Evolutionary conservation across 64 coral and sea anemone species (phyloP).

Genomic region (Orbicella faveolata): DNA sequence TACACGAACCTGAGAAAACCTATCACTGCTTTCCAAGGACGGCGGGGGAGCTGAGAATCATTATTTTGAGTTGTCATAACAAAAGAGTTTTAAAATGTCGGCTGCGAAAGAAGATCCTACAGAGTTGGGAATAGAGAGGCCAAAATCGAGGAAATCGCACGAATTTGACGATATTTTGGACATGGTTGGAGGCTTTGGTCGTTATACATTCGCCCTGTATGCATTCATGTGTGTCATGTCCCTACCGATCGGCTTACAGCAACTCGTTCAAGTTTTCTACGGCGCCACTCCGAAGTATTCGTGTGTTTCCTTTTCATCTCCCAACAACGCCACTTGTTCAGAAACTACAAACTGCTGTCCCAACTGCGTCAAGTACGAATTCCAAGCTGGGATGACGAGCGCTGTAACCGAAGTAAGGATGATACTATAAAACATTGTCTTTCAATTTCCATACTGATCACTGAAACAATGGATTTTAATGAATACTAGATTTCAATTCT

Average conservation of each 20-base stretch:
- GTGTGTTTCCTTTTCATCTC: neutral
- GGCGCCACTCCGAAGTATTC: constrained; percentile 67
- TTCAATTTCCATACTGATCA: neutral
- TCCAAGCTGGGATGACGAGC: constrained; percentile 56
- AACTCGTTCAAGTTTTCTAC: constrained; percentile 85
- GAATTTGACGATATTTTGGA: constrained; percentile 79
- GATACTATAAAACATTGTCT: neutral
- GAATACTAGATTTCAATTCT: neutral
- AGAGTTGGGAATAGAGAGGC: neutral
- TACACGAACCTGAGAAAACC: neutral
- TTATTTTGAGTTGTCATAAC: too few species aligned
- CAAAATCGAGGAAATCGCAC: constrained; percentile 15
- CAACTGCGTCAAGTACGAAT: constrained; percentile 60
- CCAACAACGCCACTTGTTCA: constrained; percentile 54
- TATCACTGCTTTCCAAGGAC: neutral
- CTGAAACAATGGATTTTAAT: neutral
- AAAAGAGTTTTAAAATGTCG: too few species aligned
- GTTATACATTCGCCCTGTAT: constrained; percentile 65
- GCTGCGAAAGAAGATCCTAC: too few species aligned
- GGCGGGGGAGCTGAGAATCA: too few species aligned
- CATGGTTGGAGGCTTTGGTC: constrained; percentile 82
- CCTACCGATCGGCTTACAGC: constrained; percentile 66
- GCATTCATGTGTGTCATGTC: constrained; percentile 82
- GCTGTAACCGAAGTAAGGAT: constrained; percentile 66
- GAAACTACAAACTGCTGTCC: constrained; percentile 46